phyloP scores from a whole-genome alignment of 2,797 vertebrate genomes.

The Diceros bicornis region DNA sequence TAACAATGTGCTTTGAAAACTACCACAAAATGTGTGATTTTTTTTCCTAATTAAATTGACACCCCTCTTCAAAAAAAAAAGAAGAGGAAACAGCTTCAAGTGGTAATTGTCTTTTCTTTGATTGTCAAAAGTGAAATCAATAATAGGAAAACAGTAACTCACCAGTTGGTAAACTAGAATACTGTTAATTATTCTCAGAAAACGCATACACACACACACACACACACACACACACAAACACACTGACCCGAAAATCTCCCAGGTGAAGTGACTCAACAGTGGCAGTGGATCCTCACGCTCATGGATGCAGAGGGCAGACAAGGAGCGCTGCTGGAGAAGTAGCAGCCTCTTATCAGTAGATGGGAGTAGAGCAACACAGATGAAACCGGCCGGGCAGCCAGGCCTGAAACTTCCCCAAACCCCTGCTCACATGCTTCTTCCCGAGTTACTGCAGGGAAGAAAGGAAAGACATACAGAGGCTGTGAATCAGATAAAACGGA shows the following conservation, averaged over 20 bases:
- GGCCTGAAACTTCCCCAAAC: slow-evolving; percentile 41
- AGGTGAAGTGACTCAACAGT: slow-evolving; percentile 66
- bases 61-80: slow-evolving; percentile 35
- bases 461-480: slow-evolving; percentile 58
- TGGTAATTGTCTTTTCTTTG: slow-evolving; percentile 72
- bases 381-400: neutral
- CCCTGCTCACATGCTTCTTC: neutral
- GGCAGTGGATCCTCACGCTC: slow-evolving; percentile 63
- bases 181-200: slow-evolving; percentile 65
- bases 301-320: neutral
- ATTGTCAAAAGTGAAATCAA: slow-evolving; percentile 69
- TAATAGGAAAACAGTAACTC: slow-evolving; percentile 75
- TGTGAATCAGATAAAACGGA: slow-evolving; percentile 19
- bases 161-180: slow-evolving; percentile 39
- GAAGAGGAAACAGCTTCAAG: slow-evolving; percentile 42
- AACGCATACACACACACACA: neutral
- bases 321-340: slow-evolving; percentile 83
- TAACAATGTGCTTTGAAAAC: slow-evolving; percentile 60
- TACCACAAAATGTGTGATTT: neutral
- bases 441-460: slow-evolving; percentile 33
- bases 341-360: slow-evolving; percentile 89
- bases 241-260: slow-evolving; percentile 60
- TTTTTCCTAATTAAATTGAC: slow-evolving; percentile 56
- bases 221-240: neutral
- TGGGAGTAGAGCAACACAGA: slow-evolving; percentile 90